Evolutionary conservation across 37 sponge, comb jelly and placozoan species (phyloP), one percentile per base, ranked within the genome.

Genomic region (Cliona cf. orientalis): DNA sequence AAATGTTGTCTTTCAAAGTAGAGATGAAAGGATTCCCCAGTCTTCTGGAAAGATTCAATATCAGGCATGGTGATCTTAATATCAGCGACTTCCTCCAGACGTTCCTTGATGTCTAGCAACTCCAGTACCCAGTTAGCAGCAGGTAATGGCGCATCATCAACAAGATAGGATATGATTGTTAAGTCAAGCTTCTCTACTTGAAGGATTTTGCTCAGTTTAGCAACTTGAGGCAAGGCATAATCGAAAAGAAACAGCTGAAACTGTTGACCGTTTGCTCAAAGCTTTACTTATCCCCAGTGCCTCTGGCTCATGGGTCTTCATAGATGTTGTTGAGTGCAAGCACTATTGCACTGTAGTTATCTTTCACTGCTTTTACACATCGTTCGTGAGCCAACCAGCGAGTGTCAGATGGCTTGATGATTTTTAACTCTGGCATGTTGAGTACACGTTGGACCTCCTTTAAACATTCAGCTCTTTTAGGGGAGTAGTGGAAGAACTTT

Each of bases 51-150:
- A 28, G 72, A 26, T 17, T 14, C 3, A 34, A 91, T 85, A 43
- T 82, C 81, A 38, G 41, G 78, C 21, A 29, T 31, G 46, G 76
- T 72, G 40, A 89, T 84, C 36, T 61, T 84, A 5, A 80, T 55
- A 34, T 69, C 85, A 31, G 79, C 53, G 36, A 64, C 83, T 78
- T 58, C 60, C 39, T 77, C 83, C 55, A 82, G 74, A 31, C 53
- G 35, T 6, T 81, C 75, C 34, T n/a, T 40, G 12, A 58, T 66
- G 26, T 86, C 87, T n/a, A 46, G 57, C 21, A 91, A 79, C 62
- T 86, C 83, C n/a, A 91, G 64, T 29, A 86, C 84, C 92, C 84
- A 91, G 79, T 82, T 86, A 31, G 92, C 87, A 53, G 83, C 78
- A 72, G 83, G 87, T 23, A 58, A 44, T 37, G 82, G 7, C 23